Evolutionary conservation across 2,888 invertebrate genomes (phyloP).

Genomic region (Marronus borbonicus): DNA sequence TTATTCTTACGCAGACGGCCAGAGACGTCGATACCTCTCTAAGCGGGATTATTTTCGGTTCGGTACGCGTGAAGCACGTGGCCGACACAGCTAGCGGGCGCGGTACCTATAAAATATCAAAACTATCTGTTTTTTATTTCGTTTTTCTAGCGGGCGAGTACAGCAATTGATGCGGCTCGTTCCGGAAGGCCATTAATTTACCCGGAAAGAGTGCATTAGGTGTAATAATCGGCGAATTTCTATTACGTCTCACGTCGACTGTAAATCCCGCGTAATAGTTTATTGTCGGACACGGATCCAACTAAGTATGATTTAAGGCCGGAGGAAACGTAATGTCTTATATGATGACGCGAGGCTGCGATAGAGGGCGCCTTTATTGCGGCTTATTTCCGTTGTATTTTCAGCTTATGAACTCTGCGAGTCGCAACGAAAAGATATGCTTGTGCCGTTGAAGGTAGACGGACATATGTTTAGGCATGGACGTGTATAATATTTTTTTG

Average conservation of each 20-base stretch:
- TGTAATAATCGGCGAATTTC: conserved; percentile 54
- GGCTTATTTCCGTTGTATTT: conserved; percentile 70
- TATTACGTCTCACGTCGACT: conserved; percentile 55
- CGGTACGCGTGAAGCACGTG: neutral
- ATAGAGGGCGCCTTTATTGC: conserved; percentile 67
- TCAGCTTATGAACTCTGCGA: conserved; percentile 65
- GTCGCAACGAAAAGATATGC: neutral
- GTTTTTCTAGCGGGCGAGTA: neutral
- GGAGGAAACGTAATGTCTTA: conserved; percentile 56
- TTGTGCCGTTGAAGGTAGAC: neutral
- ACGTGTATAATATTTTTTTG: neutral
- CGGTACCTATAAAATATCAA: neutral
- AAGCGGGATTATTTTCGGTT: no score
- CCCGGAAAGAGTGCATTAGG: conserved; percentile 41
- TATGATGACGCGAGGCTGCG: conserved; percentile 64
- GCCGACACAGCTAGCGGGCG: neutral
- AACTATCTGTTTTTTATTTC: neutral
- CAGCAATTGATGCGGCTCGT: conserved; percentile 1
- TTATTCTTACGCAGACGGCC: neutral
- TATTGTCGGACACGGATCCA: conserved; percentile 60
- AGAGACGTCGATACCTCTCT: neutral
- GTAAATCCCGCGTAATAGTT: conserved; percentile 59
- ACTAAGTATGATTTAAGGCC: conserved; percentile 67
- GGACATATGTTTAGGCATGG: conserved; percentile 31
- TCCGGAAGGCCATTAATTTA: conserved; percentile 31